Percentiles rank a stretch among this genome's conserved stretches.
These are phyloP conservation scores for Dendroctonus ponderosae DNA, from an alignment of 1,140 invertebrate genomes.

Conservation along the genomic window DNA sequence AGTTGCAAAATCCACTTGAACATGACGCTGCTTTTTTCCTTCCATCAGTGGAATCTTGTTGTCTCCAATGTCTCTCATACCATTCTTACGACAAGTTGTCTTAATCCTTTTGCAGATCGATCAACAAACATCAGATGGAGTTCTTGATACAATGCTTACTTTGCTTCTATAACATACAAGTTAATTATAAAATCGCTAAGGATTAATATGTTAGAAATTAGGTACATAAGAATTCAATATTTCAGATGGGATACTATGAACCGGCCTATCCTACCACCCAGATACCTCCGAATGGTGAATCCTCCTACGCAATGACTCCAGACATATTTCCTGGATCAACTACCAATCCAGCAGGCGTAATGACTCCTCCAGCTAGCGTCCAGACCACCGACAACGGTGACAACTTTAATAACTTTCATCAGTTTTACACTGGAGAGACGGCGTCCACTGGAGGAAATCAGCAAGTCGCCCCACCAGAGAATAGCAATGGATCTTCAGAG, in stretches of 20 bases:
- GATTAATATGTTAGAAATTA: too few relatives aligned
- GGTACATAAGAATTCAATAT: conserved; percentile 1
- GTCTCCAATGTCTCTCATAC: too few relatives aligned
- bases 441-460: conserved; percentile 48
- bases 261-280: conserved; percentile 43
- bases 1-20: too few relatives aligned
- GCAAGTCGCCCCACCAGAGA: conserved; percentile 61
- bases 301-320: conserved; percentile 45
- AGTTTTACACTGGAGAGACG: conserved; percentile 64
- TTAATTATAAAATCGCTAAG: too few relatives aligned
- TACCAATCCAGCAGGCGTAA: conserved; percentile 44
- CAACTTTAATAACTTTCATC: conserved; percentile 66
- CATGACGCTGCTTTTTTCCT: too few relatives aligned
- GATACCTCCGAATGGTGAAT: conserved; percentile 45
- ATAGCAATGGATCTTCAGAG: conserved; percentile 86
- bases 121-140: too few relatives aligned
- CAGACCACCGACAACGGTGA: conserved; percentile 57
- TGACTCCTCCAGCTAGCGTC: conserved; percentile 60
- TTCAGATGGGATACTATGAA: conserved; percentile 45
- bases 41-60: too few relatives aligned
- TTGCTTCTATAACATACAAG: too few relatives aligned
- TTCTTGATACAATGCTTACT: too few relatives aligned
- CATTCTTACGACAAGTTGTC: too few relatives aligned
- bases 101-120: too few relatives aligned
- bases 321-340: conserved; percentile 42